Conservation (phyloP, 2,797 vertebrate species). For the Myiothlypis coronata region DNA sequence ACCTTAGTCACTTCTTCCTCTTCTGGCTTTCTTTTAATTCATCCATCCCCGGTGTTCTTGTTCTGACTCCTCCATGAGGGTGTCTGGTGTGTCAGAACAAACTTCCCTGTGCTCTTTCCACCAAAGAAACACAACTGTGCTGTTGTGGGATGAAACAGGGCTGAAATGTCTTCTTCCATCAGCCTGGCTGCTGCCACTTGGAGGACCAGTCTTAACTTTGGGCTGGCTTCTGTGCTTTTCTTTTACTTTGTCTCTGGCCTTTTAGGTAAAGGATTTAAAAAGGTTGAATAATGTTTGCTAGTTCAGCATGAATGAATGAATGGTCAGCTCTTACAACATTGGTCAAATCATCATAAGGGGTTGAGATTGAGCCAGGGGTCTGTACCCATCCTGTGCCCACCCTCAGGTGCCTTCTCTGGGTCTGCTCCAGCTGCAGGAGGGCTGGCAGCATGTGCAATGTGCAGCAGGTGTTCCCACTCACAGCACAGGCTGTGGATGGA, state of each 20-base stretch:
- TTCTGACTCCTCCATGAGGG: background rate
- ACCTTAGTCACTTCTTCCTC: background rate
- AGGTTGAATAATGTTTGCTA: background rate
- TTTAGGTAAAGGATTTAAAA: background rate
- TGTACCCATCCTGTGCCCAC: fast-evolving
- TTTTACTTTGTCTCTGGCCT: background rate
- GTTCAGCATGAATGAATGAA: background rate
- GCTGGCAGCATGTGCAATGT: background rate
- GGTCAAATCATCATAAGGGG: background rate
- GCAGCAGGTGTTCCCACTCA: background rate
- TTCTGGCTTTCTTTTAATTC: background rate
- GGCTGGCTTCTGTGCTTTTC: background rate
- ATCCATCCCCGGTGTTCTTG: background rate
- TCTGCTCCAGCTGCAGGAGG: background rate
- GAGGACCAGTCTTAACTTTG: background rate
- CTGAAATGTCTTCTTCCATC: background rate
- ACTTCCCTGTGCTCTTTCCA: background rate
- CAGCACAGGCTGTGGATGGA: background rate
- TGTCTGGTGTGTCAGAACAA: background rate
- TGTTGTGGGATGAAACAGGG: background rate
- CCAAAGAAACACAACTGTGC: background rate
- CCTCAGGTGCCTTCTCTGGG: background rate
- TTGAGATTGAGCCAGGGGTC: background rate
- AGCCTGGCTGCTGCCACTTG: background rate
- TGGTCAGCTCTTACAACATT: background rate